Evolutionary conservation across 2,113 vertebrate species (phyloP), one percentile per base, ranked within the genome.

Genomic region (Gobius niger): DNA sequence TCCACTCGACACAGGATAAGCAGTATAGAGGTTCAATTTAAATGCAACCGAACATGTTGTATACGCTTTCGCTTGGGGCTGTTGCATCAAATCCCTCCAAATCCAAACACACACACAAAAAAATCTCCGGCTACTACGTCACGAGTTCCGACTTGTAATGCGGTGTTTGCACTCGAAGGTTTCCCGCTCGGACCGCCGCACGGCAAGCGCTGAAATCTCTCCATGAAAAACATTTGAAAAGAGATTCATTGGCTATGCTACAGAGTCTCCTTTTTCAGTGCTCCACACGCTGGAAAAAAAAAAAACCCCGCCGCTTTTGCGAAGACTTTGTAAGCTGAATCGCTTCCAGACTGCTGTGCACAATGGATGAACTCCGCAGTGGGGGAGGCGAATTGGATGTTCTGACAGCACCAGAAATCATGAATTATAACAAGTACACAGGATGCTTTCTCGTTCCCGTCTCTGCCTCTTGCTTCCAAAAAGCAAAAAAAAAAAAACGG

Each of bases 331-430:
- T 78, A 75, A 87, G 75, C 78, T 77, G 73, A 75, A 84, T 85
- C 76, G 74, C 78, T 80, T 78, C 65, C 78, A 87, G 81, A 81
- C 75, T 65, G 81, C 85, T 74, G 78, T 74, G 84, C 84, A 84
- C 82, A 88, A 86, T 75, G 84, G 75, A 82, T 83, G 81, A 82
- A 85, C 80, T 75, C 67, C 67, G 83, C 77, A 79, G 77, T 71
- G 67, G 76, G 85, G 68, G 80, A 79, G 73, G 53, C 11, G 46
- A 81, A 84, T 82, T 47, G 83, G 73, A 80, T 85, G 80, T 80
- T 87, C 72, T 51, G 79, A 70, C 72, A 83, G 78, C 51, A 80
- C 74, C 46, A 69, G 47, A 68, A 83, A 83, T 82, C 78, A 78
- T 77, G 74, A 84, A 80, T 84, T 84, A 82, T 81, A 73, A 76